phyloP scores from a whole-genome alignment of 2,797 vertebrate species.

The Euthynnus affinis region DNA sequence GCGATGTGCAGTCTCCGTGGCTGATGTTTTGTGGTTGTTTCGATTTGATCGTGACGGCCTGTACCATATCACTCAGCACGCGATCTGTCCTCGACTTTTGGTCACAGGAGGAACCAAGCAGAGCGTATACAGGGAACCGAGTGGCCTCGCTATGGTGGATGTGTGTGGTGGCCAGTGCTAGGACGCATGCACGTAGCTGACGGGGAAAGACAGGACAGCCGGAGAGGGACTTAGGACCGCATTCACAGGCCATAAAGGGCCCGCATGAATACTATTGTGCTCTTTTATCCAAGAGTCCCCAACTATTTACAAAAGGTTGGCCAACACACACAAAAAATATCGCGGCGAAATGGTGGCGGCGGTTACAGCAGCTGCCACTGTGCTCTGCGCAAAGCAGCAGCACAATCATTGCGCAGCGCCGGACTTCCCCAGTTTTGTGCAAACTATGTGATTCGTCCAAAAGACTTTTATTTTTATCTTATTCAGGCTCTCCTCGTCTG shows the following conservation, averaged over 20 bases:
- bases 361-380: constrained; percentile 83
- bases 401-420: constrained; percentile 83
- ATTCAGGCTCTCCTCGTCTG: constrained; percentile 89
- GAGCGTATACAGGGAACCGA: constrained; percentile 77
- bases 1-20: constrained; percentile 47
- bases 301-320: constrained; percentile 86
- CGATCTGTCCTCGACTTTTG: constrained; percentile 64
- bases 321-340: constrained; percentile 75
- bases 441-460: constrained; percentile 73
- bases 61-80: constrained; percentile 29
- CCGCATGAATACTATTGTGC: constrained; percentile 80
- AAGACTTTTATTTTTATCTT: constrained; percentile 81
- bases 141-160: constrained; percentile 92
- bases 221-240: constrained; percentile 89
- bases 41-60: constrained; percentile 54
- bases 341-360: constrained; percentile 79
- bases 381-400: constrained; percentile 83
- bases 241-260: constrained; percentile 89
- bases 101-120: constrained; percentile 86
- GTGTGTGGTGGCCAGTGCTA: constrained; percentile 88
- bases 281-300: constrained; percentile 80
- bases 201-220: constrained; percentile 87
- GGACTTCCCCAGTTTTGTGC: constrained; percentile 81
- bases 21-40: constrained; percentile 50
- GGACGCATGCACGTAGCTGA: constrained; percentile 90